These are phyloP conservation scores for Brenthis hecate DNA, from an alignment of 2,888 invertebrate genomes.

Conservation along the genomic window DNA sequence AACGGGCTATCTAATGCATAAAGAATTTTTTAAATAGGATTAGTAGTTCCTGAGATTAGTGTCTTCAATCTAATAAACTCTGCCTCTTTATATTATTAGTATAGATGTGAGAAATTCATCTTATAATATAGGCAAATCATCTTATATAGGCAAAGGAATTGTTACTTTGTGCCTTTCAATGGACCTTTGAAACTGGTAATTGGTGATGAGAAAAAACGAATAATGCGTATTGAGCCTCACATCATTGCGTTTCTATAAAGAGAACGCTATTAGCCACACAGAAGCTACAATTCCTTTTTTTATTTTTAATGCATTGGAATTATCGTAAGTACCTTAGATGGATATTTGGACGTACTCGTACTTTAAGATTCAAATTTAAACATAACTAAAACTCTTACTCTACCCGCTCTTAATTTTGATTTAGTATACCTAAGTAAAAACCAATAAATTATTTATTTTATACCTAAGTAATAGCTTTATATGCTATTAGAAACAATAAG, in stretches of 20 bases:
- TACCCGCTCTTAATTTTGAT: no score
- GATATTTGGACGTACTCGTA: neutral
- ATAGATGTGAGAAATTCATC: neutral
- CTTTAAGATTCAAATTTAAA: no score
- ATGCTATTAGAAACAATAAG: no score
- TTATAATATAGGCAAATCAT: neutral
- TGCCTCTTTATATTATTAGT: no score
- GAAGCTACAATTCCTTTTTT: conserved; percentile 49
- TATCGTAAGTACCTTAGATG: neutral
- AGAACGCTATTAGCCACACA: conserved; percentile 56
- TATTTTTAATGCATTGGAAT: conserved; percentile 37
- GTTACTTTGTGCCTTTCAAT: conserved; percentile 54
- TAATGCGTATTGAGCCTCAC: conserved; percentile 57
- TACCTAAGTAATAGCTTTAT: no score
- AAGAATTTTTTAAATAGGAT: no score
- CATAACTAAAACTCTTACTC: no score
- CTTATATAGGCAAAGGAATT: conserved; percentile 54
- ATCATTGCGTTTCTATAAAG: conserved; percentile 45
- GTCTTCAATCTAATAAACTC: no score
- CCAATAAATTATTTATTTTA: no score
- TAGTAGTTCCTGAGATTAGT: no score
- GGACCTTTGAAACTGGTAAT: conserved; percentile 58
- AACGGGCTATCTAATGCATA: no score
- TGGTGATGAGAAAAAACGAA: conserved; percentile 67
- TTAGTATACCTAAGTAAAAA: no score